phyloP scores from a whole-genome alignment of 2,113 vertebrate genomes.

The Cryptotis parvus region DNA sequence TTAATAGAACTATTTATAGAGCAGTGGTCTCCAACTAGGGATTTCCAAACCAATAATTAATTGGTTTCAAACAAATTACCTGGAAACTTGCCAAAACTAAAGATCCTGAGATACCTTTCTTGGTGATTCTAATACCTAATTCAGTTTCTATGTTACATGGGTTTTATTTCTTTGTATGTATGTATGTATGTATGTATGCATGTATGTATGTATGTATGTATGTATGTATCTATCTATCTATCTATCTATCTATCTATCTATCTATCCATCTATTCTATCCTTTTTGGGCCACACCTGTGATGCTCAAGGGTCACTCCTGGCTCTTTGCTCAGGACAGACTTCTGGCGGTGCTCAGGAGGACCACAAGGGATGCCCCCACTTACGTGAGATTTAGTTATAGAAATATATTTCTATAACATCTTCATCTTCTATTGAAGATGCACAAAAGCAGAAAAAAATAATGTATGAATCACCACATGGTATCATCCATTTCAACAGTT shows the following conservation, averaged over 20 bases:
- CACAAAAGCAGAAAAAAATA: conserved; percentile 31
- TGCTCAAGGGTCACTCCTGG: too few species aligned
- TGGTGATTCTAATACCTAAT: conserved; percentile 41
- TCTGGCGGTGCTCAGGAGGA: too few species aligned
- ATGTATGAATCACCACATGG: neutral
- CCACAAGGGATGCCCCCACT: too few species aligned
- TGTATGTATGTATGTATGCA: neutral
- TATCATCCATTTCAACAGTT: neutral
- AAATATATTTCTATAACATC: too few species aligned
- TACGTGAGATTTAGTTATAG: too few species aligned
- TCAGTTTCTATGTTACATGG: neutral
- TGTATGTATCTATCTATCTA: too few species aligned
- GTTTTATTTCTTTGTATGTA: too few species aligned
- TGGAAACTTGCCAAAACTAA: conserved; percentile 13
- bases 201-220: neutral
- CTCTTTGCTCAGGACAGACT: too few species aligned
- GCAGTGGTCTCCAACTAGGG: neutral
- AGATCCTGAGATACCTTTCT: neutral
- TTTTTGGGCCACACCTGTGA: too few species aligned
- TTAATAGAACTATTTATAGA: neutral
- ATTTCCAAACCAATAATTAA: conserved; percentile 39
- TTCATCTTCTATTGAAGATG: too few species aligned
- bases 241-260: too few species aligned
- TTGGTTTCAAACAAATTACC: conserved; percentile 50
- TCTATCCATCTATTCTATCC: too few species aligned